phyloP scores from a whole-genome alignment of 2,888 invertebrate species.

The Drosophila basisetae region DNA sequence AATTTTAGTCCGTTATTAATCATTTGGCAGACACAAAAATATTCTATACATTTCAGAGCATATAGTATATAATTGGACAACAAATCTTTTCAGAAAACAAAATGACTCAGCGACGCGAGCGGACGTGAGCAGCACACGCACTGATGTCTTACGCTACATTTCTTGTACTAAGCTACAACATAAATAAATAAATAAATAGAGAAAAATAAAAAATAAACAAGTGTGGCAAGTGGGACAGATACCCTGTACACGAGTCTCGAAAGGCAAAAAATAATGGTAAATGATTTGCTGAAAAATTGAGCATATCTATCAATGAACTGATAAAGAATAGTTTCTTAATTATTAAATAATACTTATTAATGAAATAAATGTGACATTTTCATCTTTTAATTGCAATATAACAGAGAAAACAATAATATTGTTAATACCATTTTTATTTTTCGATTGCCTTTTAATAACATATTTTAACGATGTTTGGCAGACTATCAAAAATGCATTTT shows the following conservation, averaged over 20 bases:
- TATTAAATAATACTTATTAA: background rate
- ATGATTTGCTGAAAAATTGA: background rate
- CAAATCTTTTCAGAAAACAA: constrained; percentile 48
- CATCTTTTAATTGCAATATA: background rate
- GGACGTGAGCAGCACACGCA: constrained; percentile 58
- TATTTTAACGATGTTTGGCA: background rate
- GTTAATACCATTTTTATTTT: background rate
- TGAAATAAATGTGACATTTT: background rate
- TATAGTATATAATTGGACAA: constrained; percentile 47
- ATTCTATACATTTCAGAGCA: constrained; percentile 9
- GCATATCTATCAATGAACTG: background rate
- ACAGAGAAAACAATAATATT: background rate
- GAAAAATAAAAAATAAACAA: constrained; percentile 19
- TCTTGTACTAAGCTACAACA: constrained; percentile 10
- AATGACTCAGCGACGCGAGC: constrained; percentile 56
- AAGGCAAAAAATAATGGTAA: background rate
- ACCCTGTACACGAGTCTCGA: background rate
- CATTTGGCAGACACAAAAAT: constrained; percentile 24
- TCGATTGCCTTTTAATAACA: background rate
- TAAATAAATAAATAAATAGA: constrained; percentile 27
- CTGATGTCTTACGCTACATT: constrained; percentile 35
- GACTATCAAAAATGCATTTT: background rate
- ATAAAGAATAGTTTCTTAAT: background rate
- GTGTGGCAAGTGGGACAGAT: background rate
- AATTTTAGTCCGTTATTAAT: background rate